Base-by-base conservation (phyloP, 2,888 invertebrate genomes). In the Stomorhina lunata region DNA sequence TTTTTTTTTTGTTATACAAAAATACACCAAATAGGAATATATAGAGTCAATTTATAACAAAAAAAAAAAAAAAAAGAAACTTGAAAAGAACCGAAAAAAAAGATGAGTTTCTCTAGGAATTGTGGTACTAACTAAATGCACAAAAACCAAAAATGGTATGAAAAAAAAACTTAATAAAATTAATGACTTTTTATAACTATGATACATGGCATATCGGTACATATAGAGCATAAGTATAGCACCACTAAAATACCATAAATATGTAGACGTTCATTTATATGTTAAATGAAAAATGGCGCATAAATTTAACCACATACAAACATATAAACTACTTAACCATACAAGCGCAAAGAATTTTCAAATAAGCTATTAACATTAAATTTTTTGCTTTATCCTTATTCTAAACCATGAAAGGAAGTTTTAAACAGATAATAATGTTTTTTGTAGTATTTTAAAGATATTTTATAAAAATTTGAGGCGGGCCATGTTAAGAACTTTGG, bases 171-270 rank as follows among this genome's bases (percentile, higher is more conserved):
- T 1, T 61, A 34, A 55, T 34, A 22, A 68, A 55, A 73, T 57
- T 78, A 81, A 81, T 81, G 73, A 77, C 55, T 81, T 72, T 77
- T 68, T 73, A 72, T 72, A 81, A 77, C 72, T 77, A 68, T 73
- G 77, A 78, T 81, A 73, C 55, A 77, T 68, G 40, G 40, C 17
- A 57, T 15, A 45, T n/a, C n/a, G n/a, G n/a, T n/a, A n/a, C n/a
- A n/a, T n/a, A 27, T 25, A 43, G 40, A 68, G 20, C 27, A 55
- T 61, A 32, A 37, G 43, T 55, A 66, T 34, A 37, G 9, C 34
- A 17, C 12, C 55, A 53, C 17, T 22, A n/a, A 29, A 50, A 73
- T n/a, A n/a, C n/a, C n/a, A n/a, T n/a, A n/a, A n/a, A n/a, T n/a
- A n/a, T n/a, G n/a, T n/a, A n/a, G n/a, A 17, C 34, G 0, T 17